Percentiles rank a stretch among this genome's conserved stretches.
These are phyloP conservation scores for Acomys russatus DNA, from an alignment of 2,797 vertebrate species.

Conservation along the genomic window DNA sequence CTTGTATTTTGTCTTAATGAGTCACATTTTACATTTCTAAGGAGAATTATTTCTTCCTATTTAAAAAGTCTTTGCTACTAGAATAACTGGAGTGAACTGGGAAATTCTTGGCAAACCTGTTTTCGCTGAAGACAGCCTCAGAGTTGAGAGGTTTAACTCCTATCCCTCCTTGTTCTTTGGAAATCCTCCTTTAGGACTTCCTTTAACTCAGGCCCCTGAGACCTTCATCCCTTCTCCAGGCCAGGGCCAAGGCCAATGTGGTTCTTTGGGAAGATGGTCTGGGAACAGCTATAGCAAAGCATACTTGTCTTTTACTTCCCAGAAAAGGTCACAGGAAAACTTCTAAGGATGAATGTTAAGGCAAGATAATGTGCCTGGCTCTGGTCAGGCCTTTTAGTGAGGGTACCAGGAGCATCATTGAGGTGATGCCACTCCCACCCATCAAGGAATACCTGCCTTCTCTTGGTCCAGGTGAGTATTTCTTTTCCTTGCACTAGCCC, in stretches of 20 bases:
- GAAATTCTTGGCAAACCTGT: neutral
- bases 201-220: neutral
- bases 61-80: neutral
- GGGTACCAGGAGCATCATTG: neutral
- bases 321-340: conserved; percentile 59
- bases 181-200: neutral
- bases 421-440: neutral
- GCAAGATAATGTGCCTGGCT: neutral
- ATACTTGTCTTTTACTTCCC: conserved; percentile 49
- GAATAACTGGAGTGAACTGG: conserved; percentile 2
- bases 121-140: neutral
- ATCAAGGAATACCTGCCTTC: neutral
- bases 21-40: neutral
- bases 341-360: conserved; percentile 34
- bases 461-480: too few species aligned
- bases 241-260: neutral
- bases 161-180: conserved; percentile 27
- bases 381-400: neutral
- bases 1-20: neutral
- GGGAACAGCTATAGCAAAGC: neutral
- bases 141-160: conserved; percentile 45
- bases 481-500: neutral
- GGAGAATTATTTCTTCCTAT: too few species aligned
- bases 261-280: conserved; percentile 50
- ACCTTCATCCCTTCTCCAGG: neutral